phyloP scores from a whole-genome alignment of 92 coral and sea anemone genomes.

The Palythoa heliodiscus region DNA sequence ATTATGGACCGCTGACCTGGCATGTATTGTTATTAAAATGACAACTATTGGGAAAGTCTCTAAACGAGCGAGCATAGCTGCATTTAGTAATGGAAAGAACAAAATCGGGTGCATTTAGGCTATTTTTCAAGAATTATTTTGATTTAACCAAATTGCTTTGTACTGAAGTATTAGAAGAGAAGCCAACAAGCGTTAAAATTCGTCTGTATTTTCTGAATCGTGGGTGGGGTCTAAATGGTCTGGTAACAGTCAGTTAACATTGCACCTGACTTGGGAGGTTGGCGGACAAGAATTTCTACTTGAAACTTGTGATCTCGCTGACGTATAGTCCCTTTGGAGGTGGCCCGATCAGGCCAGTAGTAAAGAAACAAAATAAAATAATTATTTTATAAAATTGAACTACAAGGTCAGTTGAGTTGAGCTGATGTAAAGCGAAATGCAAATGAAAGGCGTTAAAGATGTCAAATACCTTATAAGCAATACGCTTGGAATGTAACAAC shows the following conservation, averaged over 20 bases:
- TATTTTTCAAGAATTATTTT: too few species aligned
- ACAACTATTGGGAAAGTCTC: not conserved
- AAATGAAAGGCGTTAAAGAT: not conserved
- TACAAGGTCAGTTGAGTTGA: not conserved
- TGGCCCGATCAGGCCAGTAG: too few species aligned
- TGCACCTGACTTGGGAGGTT: not conserved
- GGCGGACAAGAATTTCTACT: not conserved
- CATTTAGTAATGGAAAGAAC: too few species aligned
- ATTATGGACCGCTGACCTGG: constrained; percentile 32
- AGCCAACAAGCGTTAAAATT: too few species aligned
- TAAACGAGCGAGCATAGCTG: too few species aligned
- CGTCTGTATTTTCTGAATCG: not conserved
- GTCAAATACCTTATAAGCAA: not conserved
- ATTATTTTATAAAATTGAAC: not conserved
- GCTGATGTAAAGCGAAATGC: constrained; percentile 10
- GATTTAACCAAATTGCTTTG: too few species aligned
- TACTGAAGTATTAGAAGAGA: too few species aligned
- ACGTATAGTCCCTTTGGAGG: too few species aligned
- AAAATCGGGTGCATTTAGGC: too few species aligned
- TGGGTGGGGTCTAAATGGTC: not conserved
- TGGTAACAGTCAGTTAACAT: not conserved
- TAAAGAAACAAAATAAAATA: too few species aligned
- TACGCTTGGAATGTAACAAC: constrained; percentile 3
- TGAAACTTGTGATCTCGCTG: not conserved
- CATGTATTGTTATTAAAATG: not conserved